Evolutionary conservation across 2,888 invertebrate genomes (phyloP).

Genomic region (Hypsopygia costalis): DNA sequence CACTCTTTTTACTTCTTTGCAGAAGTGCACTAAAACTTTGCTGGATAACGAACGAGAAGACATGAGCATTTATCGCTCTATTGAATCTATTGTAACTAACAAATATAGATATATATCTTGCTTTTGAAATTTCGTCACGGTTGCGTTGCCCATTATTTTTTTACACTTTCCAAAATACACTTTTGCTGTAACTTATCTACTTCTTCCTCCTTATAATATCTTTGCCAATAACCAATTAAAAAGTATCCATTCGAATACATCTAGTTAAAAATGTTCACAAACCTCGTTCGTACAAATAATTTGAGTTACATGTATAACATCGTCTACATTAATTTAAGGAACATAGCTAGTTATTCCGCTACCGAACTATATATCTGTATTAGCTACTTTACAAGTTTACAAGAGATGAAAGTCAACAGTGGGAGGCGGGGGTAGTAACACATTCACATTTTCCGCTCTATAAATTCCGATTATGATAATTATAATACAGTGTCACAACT

Average conservation of each 20-base stretch:
- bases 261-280: constrained; percentile 3
- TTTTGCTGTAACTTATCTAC: too few relatives aligned
- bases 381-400: constrained; percentile 67
- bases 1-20: too few relatives aligned
- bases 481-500: not conserved
- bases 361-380: constrained; percentile 54
- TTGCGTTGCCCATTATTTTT: too few relatives aligned
- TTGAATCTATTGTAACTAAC: too few relatives aligned
- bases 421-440: constrained; percentile 29
- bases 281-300: constrained; percentile 41
- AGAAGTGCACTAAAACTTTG: too few relatives aligned
- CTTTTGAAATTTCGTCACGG: too few relatives aligned
- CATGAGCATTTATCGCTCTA: too few relatives aligned
- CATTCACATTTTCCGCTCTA: constrained; percentile 20
- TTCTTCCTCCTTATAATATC: too few relatives aligned
- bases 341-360: constrained; percentile 67
- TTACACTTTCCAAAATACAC: too few relatives aligned
- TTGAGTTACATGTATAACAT: constrained; percentile 55
- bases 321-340: constrained; percentile 56
- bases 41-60: too few relatives aligned
- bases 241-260: not conserved
- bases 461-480: not conserved
- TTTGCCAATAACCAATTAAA: not conserved
- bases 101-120: too few relatives aligned
- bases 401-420: constrained; percentile 57